A percentile compares a stretch with the other conserved stretches of the same genome.
phyloP scores from a whole-genome alignment of 37 sponge, comb jelly and placozoan genomes.

The Dysidea cf. avara region DNA sequence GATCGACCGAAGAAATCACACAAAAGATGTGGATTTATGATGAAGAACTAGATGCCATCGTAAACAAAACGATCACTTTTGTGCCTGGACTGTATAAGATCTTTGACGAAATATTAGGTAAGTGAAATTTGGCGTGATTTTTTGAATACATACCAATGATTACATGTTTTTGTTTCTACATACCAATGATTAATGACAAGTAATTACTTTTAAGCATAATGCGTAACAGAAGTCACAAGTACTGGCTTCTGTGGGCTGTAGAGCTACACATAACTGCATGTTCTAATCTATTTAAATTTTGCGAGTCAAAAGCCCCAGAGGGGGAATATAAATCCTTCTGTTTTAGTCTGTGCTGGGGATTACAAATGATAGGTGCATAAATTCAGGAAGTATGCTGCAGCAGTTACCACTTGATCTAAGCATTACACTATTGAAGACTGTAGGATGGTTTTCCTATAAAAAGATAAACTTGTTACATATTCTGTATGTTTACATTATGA shows the following conservation, averaged over 20 bases:
- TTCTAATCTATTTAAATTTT: too few relatives aligned
- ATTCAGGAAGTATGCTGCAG: neutral
- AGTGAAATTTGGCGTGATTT: neutral
- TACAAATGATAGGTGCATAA: too few relatives aligned
- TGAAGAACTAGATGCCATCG: slow-evolving; percentile 74
- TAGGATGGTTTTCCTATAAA: too few relatives aligned
- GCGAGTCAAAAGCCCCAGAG: too few relatives aligned
- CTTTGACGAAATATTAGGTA: slow-evolving; percentile 95
- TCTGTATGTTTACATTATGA: too few relatives aligned
- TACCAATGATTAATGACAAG: neutral
- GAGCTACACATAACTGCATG: too few relatives aligned
- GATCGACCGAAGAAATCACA: slow-evolving; percentile 84
- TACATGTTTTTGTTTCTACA: neutral
- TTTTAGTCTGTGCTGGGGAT: neutral
- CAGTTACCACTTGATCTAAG: neutral
- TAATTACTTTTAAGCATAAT: neutral
- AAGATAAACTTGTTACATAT: too few relatives aligned
- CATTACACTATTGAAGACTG: too few relatives aligned
- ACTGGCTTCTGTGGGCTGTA: too few relatives aligned
- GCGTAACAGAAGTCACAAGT: neutral
- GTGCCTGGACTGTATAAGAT: slow-evolving; percentile 99
- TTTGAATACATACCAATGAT: neutral
- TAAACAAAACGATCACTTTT: slow-evolving; percentile 72
- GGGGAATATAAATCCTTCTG: neutral
- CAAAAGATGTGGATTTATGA: slow-evolving; percentile 91